phyloP scores from a whole-genome alignment of 2,113 vertebrate species.

The Ovis aries region DNA sequence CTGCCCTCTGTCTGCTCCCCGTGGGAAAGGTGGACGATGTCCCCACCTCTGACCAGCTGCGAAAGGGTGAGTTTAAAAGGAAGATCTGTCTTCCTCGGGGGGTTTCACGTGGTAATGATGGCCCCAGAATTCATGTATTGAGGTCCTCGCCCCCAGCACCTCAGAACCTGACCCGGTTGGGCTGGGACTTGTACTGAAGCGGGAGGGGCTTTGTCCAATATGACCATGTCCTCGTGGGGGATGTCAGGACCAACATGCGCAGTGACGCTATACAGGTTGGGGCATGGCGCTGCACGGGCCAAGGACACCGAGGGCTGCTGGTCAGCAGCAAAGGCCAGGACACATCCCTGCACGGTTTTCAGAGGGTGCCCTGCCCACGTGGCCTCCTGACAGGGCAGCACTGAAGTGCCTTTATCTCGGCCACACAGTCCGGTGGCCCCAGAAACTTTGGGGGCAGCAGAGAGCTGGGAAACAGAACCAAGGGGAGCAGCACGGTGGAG shows the following conservation, averaged over 20 bases:
- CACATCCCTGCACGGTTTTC: fast-evolving
- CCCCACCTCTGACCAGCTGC: neutral
- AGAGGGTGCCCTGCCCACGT: fast-evolving
- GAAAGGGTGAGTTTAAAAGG: neutral
- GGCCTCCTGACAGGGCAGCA: neutral
- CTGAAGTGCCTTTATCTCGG: neutral
- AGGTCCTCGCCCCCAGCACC: neutral
- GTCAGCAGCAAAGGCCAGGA: neutral
- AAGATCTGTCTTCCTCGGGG: neutral
- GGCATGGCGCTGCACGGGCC: fast-evolving
- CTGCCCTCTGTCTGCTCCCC: neutral
- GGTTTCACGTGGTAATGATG: fast-evolving
- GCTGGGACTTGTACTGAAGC: neutral
- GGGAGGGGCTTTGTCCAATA: neutral
- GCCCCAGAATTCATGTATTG: neutral
- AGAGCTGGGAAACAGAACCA: neutral
- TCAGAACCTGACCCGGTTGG: neutral
- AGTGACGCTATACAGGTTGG: neutral
- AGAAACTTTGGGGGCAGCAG: neutral
- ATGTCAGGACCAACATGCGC: fast-evolving
- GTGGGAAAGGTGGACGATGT: neutral
- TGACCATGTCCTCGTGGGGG: neutral
- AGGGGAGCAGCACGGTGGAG: neutral
- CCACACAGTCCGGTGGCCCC: no score
- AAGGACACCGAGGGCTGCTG: fast-evolving